Conservation (phyloP, 2,888 invertebrate species). For the Eilema depressum region DNA sequence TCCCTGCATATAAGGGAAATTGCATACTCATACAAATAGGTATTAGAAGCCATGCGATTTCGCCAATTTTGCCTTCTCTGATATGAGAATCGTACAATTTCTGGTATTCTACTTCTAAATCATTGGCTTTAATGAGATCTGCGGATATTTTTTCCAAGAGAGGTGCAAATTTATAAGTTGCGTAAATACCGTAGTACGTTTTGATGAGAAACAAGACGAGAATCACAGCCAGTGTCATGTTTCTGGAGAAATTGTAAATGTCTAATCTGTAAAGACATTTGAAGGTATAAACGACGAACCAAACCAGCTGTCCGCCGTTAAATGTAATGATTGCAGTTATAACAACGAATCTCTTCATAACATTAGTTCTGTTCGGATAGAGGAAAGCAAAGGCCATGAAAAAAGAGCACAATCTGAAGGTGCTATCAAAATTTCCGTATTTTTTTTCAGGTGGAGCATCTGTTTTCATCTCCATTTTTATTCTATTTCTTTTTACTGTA, state of each 20-base stretch:
- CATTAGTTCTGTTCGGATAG: constrained; percentile 67
- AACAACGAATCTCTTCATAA: constrained; percentile 47
- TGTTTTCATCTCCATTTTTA: constrained; percentile 42
- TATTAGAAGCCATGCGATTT: constrained; percentile 66
- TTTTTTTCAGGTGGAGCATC: constrained; percentile 44
- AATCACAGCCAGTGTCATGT: constrained; percentile 65
- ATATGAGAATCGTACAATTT: constrained; percentile 64
- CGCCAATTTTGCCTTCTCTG: constrained; percentile 60
- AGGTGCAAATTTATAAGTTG: constrained; percentile 59
- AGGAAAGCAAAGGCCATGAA: constrained; percentile 65
- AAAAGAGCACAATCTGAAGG: constrained; percentile 67
- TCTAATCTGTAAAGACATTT: constrained; percentile 63
- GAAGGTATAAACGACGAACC: constrained; percentile 65
- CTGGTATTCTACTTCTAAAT: constrained; percentile 64
- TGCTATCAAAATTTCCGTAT: constrained; percentile 68
- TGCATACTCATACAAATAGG: constrained; percentile 62
- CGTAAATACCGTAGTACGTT: constrained; percentile 63
- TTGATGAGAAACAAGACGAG: constrained; percentile 70
- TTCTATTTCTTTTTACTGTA: background rate
- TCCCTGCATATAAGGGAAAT: constrained; percentile 68
- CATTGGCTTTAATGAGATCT: constrained; percentile 66
- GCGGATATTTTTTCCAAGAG: constrained; percentile 64
- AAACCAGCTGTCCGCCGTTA: constrained; percentile 62
- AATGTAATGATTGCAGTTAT: constrained; percentile 51
- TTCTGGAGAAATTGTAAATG: constrained; percentile 66